Evolutionary conservation across 2,888 invertebrate species (phyloP).

Genomic region (Neoascia interrupta): DNA sequence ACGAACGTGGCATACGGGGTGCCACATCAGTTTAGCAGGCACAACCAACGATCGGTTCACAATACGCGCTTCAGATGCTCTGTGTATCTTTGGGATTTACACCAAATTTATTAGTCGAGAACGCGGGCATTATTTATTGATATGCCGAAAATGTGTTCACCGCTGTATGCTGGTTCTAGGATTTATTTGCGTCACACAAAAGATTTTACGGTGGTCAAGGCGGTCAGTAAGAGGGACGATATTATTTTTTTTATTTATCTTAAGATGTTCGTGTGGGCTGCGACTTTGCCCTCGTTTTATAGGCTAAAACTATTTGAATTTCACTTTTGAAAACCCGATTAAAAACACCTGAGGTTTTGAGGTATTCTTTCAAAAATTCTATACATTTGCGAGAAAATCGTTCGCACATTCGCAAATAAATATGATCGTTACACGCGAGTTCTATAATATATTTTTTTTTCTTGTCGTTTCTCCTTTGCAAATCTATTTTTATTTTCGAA

Average conservation of each 20-base stretch:
- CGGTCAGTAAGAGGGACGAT: conserved; percentile 14
- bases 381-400: conserved; percentile 1
- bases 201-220: conserved; percentile 20
- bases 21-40: neutral
- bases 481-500: conserved; percentile 64
- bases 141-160: conserved; percentile 40
- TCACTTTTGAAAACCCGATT: conserved; percentile 11
- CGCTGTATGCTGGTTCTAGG: neutral
- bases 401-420: no score
- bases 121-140: conserved; percentile 59
- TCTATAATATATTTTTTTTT: conserved; percentile 25
- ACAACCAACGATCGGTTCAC: conserved; percentile 11
- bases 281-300: conserved; percentile 59
- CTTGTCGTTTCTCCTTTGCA: conserved; percentile 30
- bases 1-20: conserved; percentile 17
- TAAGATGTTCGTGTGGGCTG: conserved; percentile 33
- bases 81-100: conserved; percentile 32
- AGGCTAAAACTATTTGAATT: conserved; percentile 3
- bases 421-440: conserved; percentile 45
- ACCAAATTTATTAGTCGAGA: conserved; percentile 49
- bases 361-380: conserved; percentile 23
- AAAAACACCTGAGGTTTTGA: conserved; percentile 57
- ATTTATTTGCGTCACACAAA: conserved; percentile 62
- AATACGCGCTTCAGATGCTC: conserved; percentile 26
- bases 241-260: neutral